Evolutionary conservation across 2,888 invertebrate genomes (phyloP).

Genomic region (Maniola hyperantus): DNA sequence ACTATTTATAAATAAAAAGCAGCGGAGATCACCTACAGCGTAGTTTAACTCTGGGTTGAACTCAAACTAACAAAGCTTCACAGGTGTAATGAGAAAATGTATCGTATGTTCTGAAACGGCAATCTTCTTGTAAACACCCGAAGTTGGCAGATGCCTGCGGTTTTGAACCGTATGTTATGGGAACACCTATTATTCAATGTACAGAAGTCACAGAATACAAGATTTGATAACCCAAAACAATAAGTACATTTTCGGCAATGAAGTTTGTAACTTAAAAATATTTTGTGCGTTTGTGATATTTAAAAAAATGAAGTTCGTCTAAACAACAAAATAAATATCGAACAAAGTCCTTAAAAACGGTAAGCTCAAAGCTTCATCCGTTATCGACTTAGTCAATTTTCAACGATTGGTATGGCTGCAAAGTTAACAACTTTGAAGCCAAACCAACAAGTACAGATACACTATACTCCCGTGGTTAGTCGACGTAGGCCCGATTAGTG

Average conservation of each 20-base stretch:
- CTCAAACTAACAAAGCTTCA: neutral
- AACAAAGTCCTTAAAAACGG: neutral
- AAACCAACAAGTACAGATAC: neutral
- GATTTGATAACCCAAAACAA: conserved; percentile 2
- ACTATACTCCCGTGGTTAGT: too few species aligned
- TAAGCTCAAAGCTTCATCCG: neutral
- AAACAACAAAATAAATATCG: neutral
- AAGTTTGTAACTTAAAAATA: conserved; percentile 11
- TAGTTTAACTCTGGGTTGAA: conserved; percentile 1
- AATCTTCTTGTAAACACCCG: conserved; percentile 8
- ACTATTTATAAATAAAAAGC: conserved; percentile 38
- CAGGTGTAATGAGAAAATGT: conserved; percentile 7
- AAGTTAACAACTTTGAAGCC: conserved; percentile 10
- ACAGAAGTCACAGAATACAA: neutral
- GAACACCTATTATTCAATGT: conserved; percentile 1
- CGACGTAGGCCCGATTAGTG: too few species aligned
- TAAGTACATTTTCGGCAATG: neutral
- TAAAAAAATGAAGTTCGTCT: conserved; percentile 16
- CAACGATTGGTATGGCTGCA: conserved; percentile 2
- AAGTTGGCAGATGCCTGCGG: neutral
- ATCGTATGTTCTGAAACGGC: neutral
- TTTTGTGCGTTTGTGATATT: conserved; percentile 17
- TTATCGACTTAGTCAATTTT: neutral
- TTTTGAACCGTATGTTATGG: neutral
- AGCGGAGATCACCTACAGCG: conserved; percentile 2